These are phyloP conservation scores for Sebastes diploproa DNA, from an alignment of 2,797 vertebrate species.

Conservation along the genomic window DNA sequence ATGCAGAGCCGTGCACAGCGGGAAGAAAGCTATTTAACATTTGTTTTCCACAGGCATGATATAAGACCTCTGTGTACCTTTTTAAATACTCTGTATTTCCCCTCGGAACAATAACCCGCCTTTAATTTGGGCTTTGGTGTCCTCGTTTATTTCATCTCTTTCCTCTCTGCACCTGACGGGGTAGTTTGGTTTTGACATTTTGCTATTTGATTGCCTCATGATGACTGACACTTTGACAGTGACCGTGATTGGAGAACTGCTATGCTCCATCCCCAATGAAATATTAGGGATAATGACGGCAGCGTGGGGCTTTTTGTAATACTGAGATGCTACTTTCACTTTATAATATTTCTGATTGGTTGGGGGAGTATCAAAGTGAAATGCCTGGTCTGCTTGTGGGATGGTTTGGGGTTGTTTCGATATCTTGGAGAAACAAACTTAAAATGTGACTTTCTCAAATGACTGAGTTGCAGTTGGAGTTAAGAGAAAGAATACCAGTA, in stretches of 20 bases:
- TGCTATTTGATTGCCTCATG: neutral
- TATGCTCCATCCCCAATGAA: conserved; percentile 4
- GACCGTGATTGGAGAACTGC: conserved; percentile 17
- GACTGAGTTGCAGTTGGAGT: neutral
- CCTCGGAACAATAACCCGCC: neutral
- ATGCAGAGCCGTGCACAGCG: conserved; percentile 31
- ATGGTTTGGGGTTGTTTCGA: neutral
- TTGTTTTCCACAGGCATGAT: conserved; percentile 38
- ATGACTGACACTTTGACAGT: conserved; percentile 29
- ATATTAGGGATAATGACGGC: neutral
- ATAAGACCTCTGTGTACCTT: conserved; percentile 9
- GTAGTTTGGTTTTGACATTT: conserved; percentile 22
- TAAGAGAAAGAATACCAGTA: neutral
- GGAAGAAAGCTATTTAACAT: conserved; percentile 40
- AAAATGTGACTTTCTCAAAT: neutral
- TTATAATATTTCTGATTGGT: neutral
- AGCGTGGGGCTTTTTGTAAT: neutral
- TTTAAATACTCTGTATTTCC: neutral
- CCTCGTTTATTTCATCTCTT: neutral
- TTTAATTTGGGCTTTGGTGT: neutral
- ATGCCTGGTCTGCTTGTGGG: neutral
- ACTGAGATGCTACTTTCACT: neutral
- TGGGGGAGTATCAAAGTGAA: neutral
- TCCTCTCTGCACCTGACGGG: neutral
- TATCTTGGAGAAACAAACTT: neutral